Evolutionary conservation across 2,797 vertebrate species (phyloP).

Genomic region (Phrynocephalus vlangalii): DNA sequence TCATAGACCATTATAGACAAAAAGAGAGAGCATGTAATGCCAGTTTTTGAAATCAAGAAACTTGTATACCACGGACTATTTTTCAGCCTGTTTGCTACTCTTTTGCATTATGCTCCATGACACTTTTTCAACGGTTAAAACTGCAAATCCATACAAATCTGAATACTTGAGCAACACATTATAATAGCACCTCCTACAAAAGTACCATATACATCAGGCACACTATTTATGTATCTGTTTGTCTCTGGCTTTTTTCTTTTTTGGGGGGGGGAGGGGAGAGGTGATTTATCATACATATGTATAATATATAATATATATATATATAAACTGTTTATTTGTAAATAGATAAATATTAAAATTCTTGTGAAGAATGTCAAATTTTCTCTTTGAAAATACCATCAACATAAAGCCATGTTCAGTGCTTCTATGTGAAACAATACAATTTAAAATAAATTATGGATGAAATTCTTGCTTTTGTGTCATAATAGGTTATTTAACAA

Average conservation of each 20-base stretch:
- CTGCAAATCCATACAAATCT: conserved; percentile 75
- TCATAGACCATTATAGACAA: conserved; percentile 62
- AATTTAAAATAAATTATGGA: conserved; percentile 83
- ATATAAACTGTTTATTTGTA: conserved; percentile 86
- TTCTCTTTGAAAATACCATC: conserved; percentile 78
- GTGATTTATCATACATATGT: conserved; percentile 74
- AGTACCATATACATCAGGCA: conserved; percentile 77
- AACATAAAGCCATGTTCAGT: conserved; percentile 85
- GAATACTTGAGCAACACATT: conserved; percentile 72
- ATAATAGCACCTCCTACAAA: conserved; percentile 60
- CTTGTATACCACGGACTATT: conserved; percentile 76
- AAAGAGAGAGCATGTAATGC: conserved; percentile 76
- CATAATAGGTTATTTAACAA: conserved; percentile 39
- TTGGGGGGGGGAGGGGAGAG: conserved; percentile 74
- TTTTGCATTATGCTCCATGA: conserved; percentile 78
- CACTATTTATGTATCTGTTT: conserved; percentile 85
- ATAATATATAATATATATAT: conserved; percentile 80
- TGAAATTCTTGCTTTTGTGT: conserved; percentile 70
- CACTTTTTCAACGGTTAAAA: conserved; percentile 77
- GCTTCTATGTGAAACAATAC: conserved; percentile 86
- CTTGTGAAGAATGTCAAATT: conserved; percentile 82
- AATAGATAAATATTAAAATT: conserved; percentile 78
- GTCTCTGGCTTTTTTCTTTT: conserved; percentile 73
- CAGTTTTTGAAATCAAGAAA: conserved; percentile 78
- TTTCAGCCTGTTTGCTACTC: conserved; percentile 82